Evolutionary conservation across 2,888 invertebrate species (phyloP).

Genomic region (Rhogogaster chlorosoma): DNA sequence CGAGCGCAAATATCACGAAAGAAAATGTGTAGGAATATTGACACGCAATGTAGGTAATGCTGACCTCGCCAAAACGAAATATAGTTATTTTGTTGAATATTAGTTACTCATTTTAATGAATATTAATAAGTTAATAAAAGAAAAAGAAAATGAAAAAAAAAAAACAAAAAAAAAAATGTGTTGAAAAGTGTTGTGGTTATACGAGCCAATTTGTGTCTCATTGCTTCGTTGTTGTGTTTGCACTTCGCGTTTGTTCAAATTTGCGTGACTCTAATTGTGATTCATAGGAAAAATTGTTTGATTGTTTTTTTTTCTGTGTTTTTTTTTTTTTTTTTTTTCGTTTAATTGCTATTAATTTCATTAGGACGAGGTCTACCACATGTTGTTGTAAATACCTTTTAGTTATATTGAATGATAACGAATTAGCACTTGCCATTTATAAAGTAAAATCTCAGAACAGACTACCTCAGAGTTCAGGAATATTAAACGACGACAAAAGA

Average conservation of each 20-base stretch:
- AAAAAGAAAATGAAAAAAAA: not conserved
- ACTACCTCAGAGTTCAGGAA: conserved; percentile 78
- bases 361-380: conserved; percentile 59
- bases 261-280: conserved; percentile 35
- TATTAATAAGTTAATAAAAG: conserved; percentile 18
- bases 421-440: conserved; percentile 74
- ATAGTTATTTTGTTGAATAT: conserved; percentile 49
- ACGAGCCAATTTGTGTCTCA: conserved; percentile 40
- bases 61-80: conserved; percentile 66
- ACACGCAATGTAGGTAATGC: conserved; percentile 61
- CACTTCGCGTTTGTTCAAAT: conserved; percentile 47
- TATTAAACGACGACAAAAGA: conserved; percentile 60
- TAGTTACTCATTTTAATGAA: conserved; percentile 45
- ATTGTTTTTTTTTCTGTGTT: conserved; percentile 57
- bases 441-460: conserved; percentile 72
- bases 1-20: conserved; percentile 25
- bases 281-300: conserved; percentile 59
- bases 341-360: conserved; percentile 57
- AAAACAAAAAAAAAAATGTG: not conserved
- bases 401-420: conserved; percentile 62
- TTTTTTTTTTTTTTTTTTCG: not conserved
- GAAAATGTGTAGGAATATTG: conserved; percentile 39
- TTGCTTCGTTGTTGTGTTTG: conserved; percentile 49
- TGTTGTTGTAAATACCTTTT: conserved; percentile 56
- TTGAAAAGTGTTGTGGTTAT: conserved; percentile 45